These are phyloP conservation scores for Myopa tessellatipennis DNA, from an alignment of 2,888 invertebrate genomes.

Conservation along the genomic window DNA sequence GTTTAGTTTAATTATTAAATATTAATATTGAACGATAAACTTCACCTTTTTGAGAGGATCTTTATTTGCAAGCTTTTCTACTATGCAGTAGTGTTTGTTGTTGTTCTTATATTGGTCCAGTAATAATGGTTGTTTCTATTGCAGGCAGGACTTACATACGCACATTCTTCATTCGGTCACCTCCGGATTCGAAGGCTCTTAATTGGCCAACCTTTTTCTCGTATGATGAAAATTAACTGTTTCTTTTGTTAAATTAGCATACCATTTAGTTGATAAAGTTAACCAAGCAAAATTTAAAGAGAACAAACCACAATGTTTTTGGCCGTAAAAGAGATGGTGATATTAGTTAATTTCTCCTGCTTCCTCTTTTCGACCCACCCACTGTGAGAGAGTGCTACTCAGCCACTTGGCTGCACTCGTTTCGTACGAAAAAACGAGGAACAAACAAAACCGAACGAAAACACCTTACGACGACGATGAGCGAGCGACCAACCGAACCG, in stretches of 20 bases:
- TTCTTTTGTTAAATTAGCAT: constrained; percentile 37
- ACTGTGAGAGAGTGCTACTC: constrained; percentile 11
- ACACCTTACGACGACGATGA: constrained; percentile 46
- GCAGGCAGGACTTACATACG: constrained; percentile 4
- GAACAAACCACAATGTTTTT: constrained; percentile 27
- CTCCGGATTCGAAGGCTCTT: not conserved
- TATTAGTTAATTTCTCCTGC: constrained; percentile 24
- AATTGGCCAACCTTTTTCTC: constrained; percentile 14
- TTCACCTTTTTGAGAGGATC: constrained; percentile 38
- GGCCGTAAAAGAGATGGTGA: constrained; percentile 47
- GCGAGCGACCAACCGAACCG: constrained; percentile 51
- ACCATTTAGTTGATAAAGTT: constrained; percentile 45
- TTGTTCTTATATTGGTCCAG: constrained; percentile 29
- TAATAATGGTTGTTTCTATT: constrained; percentile 27
- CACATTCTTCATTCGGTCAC: not conserved
- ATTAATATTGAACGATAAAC: constrained; percentile 15
- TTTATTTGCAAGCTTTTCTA: constrained; percentile 19
- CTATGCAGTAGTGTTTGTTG: not conserved
- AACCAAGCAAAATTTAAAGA: constrained; percentile 41
- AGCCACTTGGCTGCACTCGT: constrained; percentile 26
- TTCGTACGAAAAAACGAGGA: not conserved
- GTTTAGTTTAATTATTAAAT: not conserved
- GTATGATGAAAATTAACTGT: constrained; percentile 29
- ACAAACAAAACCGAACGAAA: constrained; percentile 25
- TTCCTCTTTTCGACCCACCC: constrained; percentile 33